Base-by-base conservation (phyloP, 2,797 vertebrate genomes). In the Oophaga sylvatica region DNA sequence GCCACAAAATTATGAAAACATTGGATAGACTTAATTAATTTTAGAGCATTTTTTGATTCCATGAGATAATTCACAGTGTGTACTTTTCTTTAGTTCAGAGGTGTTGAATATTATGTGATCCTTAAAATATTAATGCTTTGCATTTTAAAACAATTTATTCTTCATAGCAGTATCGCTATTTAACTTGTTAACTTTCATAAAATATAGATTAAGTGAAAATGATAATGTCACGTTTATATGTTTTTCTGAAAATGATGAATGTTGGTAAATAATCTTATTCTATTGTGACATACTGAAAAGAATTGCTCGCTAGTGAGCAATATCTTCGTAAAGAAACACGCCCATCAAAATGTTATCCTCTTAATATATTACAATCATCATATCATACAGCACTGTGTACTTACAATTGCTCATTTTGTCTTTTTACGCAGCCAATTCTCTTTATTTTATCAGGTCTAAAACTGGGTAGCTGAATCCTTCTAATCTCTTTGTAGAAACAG, bases 11-110 rank as follows among this genome's bases (percentile, higher is more conserved):
- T 5, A 59, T 15, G 29, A 41, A 79, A 79, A 86, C 84, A 80
- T 57, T 22, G 29, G 26, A 78, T 68, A 67, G 71, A 65, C 11
- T 56, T 67, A 63, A 85, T 85, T 77, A 65, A 85, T 70, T 70
- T 79, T 59, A n/a, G 41, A 67, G 26, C 45, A 56, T 78, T 68
- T 85, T 41, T 48, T 76, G n/a, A 85, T 45, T n/a, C n/a, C n/a
- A 16, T 22, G 35, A 41, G 41, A 62, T 85, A 56, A 67, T 22
- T 56, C 71, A 78, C 15, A 6, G 35, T 65, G 19, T 31, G 70
- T n/a, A 84, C 6, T 9, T 76, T 75, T 20, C 56, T 60, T 5
- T 15, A 48, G 57, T 76, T 75, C 70, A 84, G 70, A 84, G 82
- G 82, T 76, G 70, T 62, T 41, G 57, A 19, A 26, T 45, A 75